Base-by-base conservation (phyloP, 2,113 vertebrate species). In the Loxodonta africana region DNA sequence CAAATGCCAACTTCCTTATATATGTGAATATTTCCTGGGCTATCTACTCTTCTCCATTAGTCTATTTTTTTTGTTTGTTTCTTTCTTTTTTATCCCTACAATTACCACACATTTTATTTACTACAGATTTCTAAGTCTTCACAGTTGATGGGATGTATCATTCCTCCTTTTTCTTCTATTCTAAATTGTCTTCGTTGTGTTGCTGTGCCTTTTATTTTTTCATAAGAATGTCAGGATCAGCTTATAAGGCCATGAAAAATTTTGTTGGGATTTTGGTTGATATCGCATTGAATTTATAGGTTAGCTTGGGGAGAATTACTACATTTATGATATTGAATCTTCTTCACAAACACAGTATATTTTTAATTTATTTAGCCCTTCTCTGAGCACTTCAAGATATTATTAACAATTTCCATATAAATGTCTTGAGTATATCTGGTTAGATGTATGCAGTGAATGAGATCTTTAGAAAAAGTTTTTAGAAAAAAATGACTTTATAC, bases 371-470 rank as follows among this genome's bases (percentile, higher is more conserved):
- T 14, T 83, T 88, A 60, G 18, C 3, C 4, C 12, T 90, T 94
- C 12, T 81, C 80, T 83, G 57, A 60, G 21, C 26, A 0, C 63
- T 65, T 76, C 3, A 82, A 78, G 5, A 48, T 85, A 78, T n/a
- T 28, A 88, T 44, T 91, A 71, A 92, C 69, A 69, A 63, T 30
- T 69, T 95, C 62, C 30, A 48, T 73, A 20, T 48, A 77, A 88
- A 30, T n/a, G 73, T 73, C 28, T 95, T 86, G 44, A 83, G 89
- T 41, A 84, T 88, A 37, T 65, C 86, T 94, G 51, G 20, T 65
- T 90, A 89, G 46, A 95, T 83, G 9, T 57, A 69, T 51, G 92
- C 8, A 73, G 33, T 90, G 9, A 94, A 94, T 67, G 37, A 83
- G 8, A 60, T 41, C 48, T 82, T 96, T 83, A 60, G 15, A 46